A percentile compares a stretch with the other conserved stretches of the same genome.
Evolutionary conservation across 2,888 invertebrate genomes (phyloP).

Genomic region (Phoronis australis): DNA sequence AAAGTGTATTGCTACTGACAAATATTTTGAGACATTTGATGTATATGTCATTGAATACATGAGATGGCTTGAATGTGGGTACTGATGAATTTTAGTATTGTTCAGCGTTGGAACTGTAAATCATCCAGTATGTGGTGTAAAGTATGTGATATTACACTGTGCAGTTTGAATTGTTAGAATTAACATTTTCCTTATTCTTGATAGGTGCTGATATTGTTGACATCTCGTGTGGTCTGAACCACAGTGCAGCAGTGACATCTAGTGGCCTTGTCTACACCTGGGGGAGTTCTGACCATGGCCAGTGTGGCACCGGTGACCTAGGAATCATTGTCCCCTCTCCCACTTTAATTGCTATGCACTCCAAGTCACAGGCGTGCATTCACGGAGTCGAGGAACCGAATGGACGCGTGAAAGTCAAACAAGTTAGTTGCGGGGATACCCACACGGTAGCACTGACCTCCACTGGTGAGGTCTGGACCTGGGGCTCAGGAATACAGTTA

Average conservation of each 20-base stretch:
- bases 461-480: constrained; percentile 44
- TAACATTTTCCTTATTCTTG: too few species aligned
- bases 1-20: too few species aligned
- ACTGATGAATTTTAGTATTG: too few species aligned
- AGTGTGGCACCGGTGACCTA: constrained; percentile 66
- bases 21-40: too few species aligned
- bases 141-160: too few species aligned
- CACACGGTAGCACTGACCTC: constrained; percentile 43
- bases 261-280: constrained; percentile 46
- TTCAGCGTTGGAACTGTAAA: too few species aligned
- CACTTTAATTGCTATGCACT: constrained; percentile 17
- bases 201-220: constrained; percentile 59
- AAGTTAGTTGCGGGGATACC: constrained; percentile 36
- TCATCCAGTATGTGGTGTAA: too few species aligned
- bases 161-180: too few species aligned
- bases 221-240: constrained; percentile 70
- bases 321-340: constrained; percentile 22
- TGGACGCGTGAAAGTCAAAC: constrained; percentile 16
- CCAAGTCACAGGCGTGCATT: constrained; percentile 18
- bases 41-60: too few species aligned
- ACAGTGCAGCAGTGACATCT: constrained; percentile 36
- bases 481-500: constrained; percentile 44
- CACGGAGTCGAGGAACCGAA: constrained; percentile 24
- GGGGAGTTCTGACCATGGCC: constrained; percentile 52
- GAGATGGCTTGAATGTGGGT: too few species aligned